Conservation (phyloP, 2,113 vertebrate genomes). For the Burhinus bistriatus region DNA sequence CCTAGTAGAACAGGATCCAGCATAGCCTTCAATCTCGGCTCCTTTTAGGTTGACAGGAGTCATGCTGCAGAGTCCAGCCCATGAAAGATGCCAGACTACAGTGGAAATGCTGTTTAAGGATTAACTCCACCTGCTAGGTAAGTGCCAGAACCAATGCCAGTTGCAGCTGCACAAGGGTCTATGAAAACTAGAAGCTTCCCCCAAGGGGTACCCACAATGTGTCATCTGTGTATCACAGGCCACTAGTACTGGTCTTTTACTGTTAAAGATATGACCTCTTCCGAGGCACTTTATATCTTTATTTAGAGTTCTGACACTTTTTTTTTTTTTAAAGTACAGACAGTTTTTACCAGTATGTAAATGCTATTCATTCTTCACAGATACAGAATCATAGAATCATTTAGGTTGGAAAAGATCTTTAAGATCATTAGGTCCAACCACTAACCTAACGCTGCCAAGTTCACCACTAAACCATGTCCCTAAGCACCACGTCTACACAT, state of each 20-base stretch:
- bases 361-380: neutral
- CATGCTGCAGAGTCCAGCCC: neutral
- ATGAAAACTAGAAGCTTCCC: neutral
- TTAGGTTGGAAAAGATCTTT: neutral
- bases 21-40: neutral
- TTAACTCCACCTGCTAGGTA: neutral
- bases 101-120: neutral
- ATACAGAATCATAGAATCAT: neutral
- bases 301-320: neutral
- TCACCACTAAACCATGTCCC: neutral
- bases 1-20: neutral
- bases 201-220: neutral
- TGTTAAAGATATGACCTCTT: neutral
- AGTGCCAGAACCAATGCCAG: neutral
- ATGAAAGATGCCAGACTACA: neutral
- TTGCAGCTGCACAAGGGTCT: neutral
- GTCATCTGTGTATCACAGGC: neutral
- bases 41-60: neutral
- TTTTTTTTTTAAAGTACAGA: neutral
- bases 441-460: neutral
- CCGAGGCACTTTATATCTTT: neutral
- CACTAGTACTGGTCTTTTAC: neutral
- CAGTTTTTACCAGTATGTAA: neutral
- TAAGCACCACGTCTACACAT: neutral
- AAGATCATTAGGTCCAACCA: neutral